Conservation (phyloP, 2,888 invertebrate species). For the Oxyteleia sp. region DNA sequence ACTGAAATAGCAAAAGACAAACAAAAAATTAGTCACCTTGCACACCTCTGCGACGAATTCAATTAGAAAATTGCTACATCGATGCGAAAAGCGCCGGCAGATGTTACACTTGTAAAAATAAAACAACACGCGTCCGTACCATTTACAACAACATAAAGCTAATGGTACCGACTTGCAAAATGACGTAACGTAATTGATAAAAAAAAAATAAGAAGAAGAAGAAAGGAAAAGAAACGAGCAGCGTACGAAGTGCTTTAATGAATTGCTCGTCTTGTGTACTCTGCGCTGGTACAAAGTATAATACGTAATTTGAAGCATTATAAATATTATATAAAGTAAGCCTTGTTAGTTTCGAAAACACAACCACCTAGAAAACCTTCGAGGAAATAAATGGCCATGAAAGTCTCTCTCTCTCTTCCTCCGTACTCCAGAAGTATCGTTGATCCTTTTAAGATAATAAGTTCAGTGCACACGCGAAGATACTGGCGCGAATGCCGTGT, state of each 20-base stretch:
- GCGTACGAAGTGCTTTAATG: constrained; percentile 19
- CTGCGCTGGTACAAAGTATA: constrained; percentile 1
- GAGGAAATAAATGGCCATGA: too few species aligned
- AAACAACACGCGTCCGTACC: background rate
- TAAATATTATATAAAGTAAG: constrained; percentile 53
- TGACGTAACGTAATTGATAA: constrained; percentile 42
- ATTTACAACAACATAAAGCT: constrained; percentile 2
- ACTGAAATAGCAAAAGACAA: constrained; percentile 90
- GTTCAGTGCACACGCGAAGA: constrained; percentile 56
- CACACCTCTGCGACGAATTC: constrained; percentile 15
- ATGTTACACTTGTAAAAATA: constrained; percentile 24
- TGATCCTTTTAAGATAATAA: constrained; percentile 67
- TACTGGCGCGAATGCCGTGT: constrained; percentile 36
- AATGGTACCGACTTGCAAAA: constrained; percentile 19
- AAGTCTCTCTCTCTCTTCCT: background rate
- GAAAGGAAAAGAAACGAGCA: too few species aligned
- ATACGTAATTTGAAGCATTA: constrained; percentile 43
- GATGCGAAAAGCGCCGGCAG: constrained; percentile 20
- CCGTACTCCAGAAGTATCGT: constrained; percentile 58
- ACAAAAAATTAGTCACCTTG: constrained; percentile 38
- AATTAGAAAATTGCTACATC: constrained; percentile 52
- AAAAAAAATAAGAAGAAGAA: too few species aligned
- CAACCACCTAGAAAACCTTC: constrained; percentile 29
- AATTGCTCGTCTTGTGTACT: constrained; percentile 22
- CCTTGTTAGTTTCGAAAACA: constrained; percentile 51